Evolutionary conservation across 2,888 invertebrate species (phyloP), one percentile per base, ranked within the genome.

Genomic region (Parthenolecanium corni): DNA sequence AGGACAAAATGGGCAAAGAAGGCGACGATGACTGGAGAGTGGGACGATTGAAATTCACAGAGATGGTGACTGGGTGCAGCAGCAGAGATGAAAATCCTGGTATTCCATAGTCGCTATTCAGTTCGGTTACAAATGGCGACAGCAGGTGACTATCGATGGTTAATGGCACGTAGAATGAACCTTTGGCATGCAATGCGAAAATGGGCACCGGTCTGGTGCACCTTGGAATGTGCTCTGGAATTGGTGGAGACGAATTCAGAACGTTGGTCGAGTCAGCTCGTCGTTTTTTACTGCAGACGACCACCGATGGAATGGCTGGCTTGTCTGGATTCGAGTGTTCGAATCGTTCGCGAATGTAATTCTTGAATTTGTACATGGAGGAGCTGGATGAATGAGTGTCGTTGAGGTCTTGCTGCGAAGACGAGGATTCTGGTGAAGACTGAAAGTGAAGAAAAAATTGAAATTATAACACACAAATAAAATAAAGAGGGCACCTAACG

Each of bases 281-380:
- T 25, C 47, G 20, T 25, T 57, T 57, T 24, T 9, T 2, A 23
- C 46, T 18, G 25, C 31, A 46, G 9, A 24, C 46, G 24, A 49
- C 38, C 21, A 49, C 23, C 38, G 49, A 38, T 2, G 47, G 36
- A n/a, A n/a, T 2, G 5, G 49, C 57, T 18, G 57, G 23, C 12
- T 54, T 62, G 24, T 51, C 51, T 31, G 46, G 16, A 9, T 2
- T 57, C 21, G 65, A 40, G 52, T 68, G 69, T 49, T 72, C 73
- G 68, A 94, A 94, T 65, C 94, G 78, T 72, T 92, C 84, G 71
- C 93, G 91, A 68, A 95, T 94, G 71, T 86, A 89, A 70, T 89
- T 93, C 76, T 95, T 95, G 77, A 92, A 94, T 76, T 94, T 94
- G 77, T 93, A 94, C 42, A 65, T 51, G 3, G 68, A 66, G 11